Conservation (phyloP, 2,113 vertebrate genomes). For the Carlito syrichta region DNA sequence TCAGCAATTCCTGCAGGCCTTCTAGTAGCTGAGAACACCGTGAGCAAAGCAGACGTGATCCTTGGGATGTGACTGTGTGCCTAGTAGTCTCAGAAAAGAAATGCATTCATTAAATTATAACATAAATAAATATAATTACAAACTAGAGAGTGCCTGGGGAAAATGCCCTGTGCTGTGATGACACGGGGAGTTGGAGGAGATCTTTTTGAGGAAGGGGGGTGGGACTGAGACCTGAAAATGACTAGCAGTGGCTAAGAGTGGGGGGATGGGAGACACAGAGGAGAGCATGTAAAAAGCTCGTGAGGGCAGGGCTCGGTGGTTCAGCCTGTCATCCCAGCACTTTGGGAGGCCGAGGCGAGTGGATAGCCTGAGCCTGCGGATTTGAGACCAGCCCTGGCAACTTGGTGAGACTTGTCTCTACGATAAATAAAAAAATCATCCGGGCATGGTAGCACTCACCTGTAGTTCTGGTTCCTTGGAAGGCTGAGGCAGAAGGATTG, state of each 20-base stretch:
- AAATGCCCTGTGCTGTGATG: background rate
- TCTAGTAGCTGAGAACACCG: background rate
- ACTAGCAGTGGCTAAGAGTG: background rate
- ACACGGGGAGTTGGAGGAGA: background rate
- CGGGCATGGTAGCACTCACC: no score
- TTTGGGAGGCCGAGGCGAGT: no score
- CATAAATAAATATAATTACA: background rate
- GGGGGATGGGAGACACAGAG: background rate
- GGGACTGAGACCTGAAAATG: background rate
- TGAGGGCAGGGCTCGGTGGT: no score
- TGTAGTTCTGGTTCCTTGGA: no score
- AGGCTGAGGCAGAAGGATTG: no score
- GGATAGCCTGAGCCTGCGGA: no score
- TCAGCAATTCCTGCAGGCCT: background rate
- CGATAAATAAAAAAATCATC: no score
- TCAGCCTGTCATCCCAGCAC: no score
- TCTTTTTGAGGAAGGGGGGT: background rate
- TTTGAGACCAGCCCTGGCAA: no score
- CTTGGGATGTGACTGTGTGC: background rate
- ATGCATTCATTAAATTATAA: background rate
- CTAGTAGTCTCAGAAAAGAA: background rate
- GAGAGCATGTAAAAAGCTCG: background rate
- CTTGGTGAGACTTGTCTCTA: no score
- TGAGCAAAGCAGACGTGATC: background rate
- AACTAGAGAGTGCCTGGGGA: background rate